Conservation (phyloP, 2,113 vertebrate genomes). For the Pleuronectes platessa region DNA sequence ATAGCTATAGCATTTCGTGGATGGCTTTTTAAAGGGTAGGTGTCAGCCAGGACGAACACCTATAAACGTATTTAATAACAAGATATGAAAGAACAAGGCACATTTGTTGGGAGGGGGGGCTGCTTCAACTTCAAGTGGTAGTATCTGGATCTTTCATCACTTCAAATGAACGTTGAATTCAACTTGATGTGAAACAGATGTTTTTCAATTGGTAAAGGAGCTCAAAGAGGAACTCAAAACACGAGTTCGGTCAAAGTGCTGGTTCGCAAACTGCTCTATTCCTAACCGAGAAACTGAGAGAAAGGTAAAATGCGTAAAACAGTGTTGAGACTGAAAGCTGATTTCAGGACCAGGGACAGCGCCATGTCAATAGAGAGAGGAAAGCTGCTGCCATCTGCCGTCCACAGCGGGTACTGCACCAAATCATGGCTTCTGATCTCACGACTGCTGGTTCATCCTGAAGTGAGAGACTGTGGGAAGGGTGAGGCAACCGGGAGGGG, state of each 20-base stretch:
- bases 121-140: no score
- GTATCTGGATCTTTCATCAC: not conserved
- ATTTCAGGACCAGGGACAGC: slow-evolving; percentile 75
- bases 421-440: not conserved
- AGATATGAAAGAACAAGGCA: not conserved
- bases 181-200: no score
- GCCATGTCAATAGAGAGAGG: slow-evolving; percentile 34
- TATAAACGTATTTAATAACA: not conserved
- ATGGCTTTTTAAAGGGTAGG: not conserved
- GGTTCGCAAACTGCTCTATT: not conserved
- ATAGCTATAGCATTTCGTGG: not conserved
- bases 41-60: not conserved
- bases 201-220: no score
- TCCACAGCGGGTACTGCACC: slow-evolving; percentile 10
- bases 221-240: no score
- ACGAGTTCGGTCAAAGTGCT: no score
- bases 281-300: not conserved
- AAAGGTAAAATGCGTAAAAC: not conserved
- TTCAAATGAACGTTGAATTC: not conserved
- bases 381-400: slow-evolving; percentile 76
- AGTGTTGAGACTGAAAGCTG: not conserved
- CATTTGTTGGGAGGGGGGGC: no score
- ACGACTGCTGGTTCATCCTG: not conserved
- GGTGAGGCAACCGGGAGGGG: not conserved
- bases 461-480: not conserved